Conservation (phyloP, 2,113 vertebrate genomes). For the Albula glossodonta region DNA sequence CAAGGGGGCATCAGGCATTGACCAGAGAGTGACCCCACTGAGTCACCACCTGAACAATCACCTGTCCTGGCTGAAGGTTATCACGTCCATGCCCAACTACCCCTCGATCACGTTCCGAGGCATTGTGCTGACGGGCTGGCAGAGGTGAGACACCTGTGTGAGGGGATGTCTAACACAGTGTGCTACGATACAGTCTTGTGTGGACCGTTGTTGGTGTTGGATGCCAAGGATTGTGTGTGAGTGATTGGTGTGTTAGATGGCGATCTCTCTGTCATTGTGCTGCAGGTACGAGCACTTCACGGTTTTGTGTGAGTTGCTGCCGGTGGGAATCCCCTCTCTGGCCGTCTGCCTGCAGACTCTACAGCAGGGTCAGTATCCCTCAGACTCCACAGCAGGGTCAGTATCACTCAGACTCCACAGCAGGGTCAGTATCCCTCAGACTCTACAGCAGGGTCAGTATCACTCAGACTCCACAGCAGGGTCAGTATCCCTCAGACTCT, state of each 20-base stretch:
- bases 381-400: no score
- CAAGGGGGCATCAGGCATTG: slow-evolving; percentile 66
- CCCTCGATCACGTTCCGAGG: slow-evolving; percentile 61
- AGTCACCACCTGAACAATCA: slow-evolving; percentile 71
- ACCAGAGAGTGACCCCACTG: slow-evolving; percentile 66
- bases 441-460: no score
- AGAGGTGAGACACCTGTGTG: slow-evolving; percentile 61
- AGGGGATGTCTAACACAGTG: no score
- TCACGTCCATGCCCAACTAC: slow-evolving; percentile 52
- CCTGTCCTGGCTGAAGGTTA: slow-evolving; percentile 69
- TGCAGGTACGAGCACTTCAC: slow-evolving; percentile 73
- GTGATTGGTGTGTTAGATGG: not conserved
- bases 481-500: slow-evolving; percentile 57
- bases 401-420: no score
- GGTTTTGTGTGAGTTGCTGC: slow-evolving; percentile 71
- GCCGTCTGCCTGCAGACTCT: no score
- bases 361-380: no score
- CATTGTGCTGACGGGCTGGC: slow-evolving; percentile 74
- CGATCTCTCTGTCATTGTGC: not conserved
- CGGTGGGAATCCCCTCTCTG: no score
- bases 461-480: no score
- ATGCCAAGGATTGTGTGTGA: not conserved
- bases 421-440: no score
- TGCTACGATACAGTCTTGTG: no score
- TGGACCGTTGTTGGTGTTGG: no score